A percentile compares a stretch with the other conserved stretches of the same genome.
These are phyloP conservation scores for Eristalis tenax DNA, from an alignment of 2,888 invertebrate genomes.

Conservation along the genomic window DNA sequence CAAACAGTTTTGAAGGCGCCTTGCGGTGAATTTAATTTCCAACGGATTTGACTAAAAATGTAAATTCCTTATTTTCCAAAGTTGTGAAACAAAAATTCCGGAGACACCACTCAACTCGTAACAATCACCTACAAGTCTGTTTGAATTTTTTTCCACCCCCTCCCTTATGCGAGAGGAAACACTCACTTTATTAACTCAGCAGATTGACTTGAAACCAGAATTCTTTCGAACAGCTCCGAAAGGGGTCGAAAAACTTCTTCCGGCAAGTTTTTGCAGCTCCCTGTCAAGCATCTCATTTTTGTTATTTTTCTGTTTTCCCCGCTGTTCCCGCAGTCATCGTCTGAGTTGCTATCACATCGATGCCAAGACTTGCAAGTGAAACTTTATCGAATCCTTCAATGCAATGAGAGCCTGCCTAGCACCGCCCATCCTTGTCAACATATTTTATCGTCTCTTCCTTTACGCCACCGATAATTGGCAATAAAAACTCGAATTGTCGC, in stretches of 20 bases:
- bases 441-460: constrained; percentile 46
- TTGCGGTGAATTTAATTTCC: too few species aligned
- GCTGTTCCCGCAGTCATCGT: neutral
- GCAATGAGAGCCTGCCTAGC: neutral
- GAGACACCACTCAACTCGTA: neutral
- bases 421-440: constrained; percentile 29
- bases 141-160: neutral
- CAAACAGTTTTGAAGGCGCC: too few species aligned
- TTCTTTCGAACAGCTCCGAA: neutral
- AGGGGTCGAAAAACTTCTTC: neutral
- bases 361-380: constrained; percentile 31
- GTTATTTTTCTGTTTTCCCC: neutral
- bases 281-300: neutral
- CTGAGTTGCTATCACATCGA: neutral
- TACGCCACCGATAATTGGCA: constrained; percentile 61
- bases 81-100: neutral
- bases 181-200: neutral
- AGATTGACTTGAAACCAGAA: neutral
- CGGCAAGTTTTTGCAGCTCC: neutral
- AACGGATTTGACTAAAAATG: neutral
- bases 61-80: neutral
- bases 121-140: neutral
- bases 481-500: constrained; percentile 59
- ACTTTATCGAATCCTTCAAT: constrained; percentile 27
- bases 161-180: neutral